These are phyloP conservation scores for Cataglyphis cursor DNA, from an alignment of 2,888 invertebrate genomes.

Conservation along the genomic window DNA sequence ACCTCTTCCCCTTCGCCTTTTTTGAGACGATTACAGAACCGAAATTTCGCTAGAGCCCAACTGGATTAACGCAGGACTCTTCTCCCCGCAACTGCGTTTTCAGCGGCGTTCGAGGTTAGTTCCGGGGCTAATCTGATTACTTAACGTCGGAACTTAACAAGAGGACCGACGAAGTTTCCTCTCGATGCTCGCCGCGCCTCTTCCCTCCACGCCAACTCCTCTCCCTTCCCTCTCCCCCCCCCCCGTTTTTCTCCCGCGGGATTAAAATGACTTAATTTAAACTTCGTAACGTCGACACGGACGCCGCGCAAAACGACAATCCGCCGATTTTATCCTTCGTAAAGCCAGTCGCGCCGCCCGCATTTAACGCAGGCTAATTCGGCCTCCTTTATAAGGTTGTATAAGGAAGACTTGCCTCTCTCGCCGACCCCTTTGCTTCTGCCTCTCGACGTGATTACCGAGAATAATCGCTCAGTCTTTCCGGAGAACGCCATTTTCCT, in stretches of 20 bases:
- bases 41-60: slow-evolving; percentile 63
- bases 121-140: slow-evolving; percentile 74
- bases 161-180: slow-evolving; percentile 67
- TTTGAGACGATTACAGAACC: slow-evolving; percentile 67
- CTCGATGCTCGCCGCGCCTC: slow-evolving; percentile 34
- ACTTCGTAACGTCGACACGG: slow-evolving; percentile 66
- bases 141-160: slow-evolving; percentile 75
- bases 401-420: slow-evolving; percentile 4
- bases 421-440: neutral
- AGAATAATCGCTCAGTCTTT: slow-evolving; percentile 14
- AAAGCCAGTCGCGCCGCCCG: slow-evolving; percentile 53
- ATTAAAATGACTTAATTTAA: slow-evolving; percentile 77
- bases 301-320: slow-evolving; percentile 67
- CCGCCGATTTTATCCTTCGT: slow-evolving; percentile 67
- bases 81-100: slow-evolving; percentile 67
- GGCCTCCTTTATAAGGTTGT: slow-evolving; percentile 35
- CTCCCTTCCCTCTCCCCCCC: neutral
- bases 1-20: slow-evolving; percentile 41
- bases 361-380: slow-evolving; percentile 65
- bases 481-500: slow-evolving; percentile 3
- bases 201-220: neutral
- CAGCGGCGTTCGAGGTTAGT: slow-evolving; percentile 72
- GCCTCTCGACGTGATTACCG: slow-evolving; percentile 43
- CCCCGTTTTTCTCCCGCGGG: slow-evolving; percentile 51
- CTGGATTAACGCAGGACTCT: slow-evolving; percentile 68